Conservation (phyloP, 2,797 vertebrate genomes). For the Liasis olivaceus region DNA sequence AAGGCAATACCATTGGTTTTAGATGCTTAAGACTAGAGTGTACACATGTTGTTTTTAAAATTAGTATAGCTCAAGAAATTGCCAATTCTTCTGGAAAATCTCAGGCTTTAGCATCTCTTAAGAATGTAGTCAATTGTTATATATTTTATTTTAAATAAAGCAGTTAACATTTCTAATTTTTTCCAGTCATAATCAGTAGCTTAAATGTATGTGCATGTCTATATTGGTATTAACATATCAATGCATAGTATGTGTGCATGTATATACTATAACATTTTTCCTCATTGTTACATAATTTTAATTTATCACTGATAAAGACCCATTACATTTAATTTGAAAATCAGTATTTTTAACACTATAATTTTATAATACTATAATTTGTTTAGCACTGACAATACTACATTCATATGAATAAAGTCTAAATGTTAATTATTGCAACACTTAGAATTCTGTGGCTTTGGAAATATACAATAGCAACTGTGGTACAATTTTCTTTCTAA, state of each 20-base stretch:
- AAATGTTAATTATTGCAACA: neutral
- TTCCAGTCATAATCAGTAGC: neutral
- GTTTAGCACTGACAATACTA: neutral
- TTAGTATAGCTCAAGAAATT: constrained; percentile 21
- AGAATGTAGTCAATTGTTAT: neutral
- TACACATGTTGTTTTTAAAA: constrained; percentile 28
- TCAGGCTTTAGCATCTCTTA: neutral
- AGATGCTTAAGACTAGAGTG: constrained; percentile 54
- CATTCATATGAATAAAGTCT: neutral
- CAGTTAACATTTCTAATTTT: neutral
- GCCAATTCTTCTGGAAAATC: neutral
- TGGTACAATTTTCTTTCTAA: neutral
- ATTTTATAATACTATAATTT: neutral
- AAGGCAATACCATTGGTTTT: constrained; percentile 68
- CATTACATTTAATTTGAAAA: neutral
- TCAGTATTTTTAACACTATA: neutral
- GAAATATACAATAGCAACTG: accelerated
- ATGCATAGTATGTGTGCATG: neutral
- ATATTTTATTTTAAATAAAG: constrained; percentile 19
- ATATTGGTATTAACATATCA: neutral
- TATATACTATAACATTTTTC: neutral
- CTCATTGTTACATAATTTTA: neutral
- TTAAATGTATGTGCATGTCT: neutral
- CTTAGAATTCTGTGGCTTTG: neutral
- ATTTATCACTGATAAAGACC: neutral